Evolutionary conservation across 2,113 vertebrate species (phyloP).

Genomic region (Colaptes auratus): DNA sequence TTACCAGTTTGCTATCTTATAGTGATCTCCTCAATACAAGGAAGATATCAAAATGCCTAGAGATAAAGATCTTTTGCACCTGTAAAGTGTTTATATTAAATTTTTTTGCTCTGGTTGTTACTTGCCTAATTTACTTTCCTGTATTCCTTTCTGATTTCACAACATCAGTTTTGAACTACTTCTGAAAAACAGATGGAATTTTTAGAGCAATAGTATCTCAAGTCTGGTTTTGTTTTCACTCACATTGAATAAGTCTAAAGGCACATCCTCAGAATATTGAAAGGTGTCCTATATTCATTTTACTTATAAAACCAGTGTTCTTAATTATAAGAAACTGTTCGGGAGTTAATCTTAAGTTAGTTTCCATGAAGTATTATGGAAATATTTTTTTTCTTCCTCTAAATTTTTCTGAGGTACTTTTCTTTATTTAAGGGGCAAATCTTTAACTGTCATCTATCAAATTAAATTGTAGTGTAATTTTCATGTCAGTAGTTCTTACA

Average conservation of each 20-base stretch:
- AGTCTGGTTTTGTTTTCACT: background rate
- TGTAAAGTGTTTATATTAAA: too few species aligned
- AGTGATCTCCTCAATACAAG: too few species aligned
- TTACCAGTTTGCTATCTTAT: too few species aligned
- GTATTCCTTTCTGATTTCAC: background rate
- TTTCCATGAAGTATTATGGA: background rate
- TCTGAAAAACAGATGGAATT: background rate
- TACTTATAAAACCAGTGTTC: background rate
- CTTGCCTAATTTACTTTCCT: background rate
- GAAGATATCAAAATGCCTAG: too few species aligned
- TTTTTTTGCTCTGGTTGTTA: too few species aligned
- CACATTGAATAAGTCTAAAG: background rate
- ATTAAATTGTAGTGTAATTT: constrained; percentile 15
- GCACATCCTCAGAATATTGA: background rate
- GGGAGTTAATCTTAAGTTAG: background rate
- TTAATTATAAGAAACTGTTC: background rate
- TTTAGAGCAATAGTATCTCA: background rate
- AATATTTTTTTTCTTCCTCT: background rate
- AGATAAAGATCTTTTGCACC: too few species aligned
- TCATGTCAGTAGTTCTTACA: background rate
- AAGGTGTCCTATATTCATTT: background rate
- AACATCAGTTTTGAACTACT: background rate
- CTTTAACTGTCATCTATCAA: constrained; percentile 9
- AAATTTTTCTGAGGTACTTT: background rate
- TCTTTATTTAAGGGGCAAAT: constrained; percentile 26